Evolutionary conservation across 2,113 vertebrate species (phyloP), one percentile per base, ranked within the genome.

Genomic region (Sinocyclocheilus rhinocerous): DNA sequence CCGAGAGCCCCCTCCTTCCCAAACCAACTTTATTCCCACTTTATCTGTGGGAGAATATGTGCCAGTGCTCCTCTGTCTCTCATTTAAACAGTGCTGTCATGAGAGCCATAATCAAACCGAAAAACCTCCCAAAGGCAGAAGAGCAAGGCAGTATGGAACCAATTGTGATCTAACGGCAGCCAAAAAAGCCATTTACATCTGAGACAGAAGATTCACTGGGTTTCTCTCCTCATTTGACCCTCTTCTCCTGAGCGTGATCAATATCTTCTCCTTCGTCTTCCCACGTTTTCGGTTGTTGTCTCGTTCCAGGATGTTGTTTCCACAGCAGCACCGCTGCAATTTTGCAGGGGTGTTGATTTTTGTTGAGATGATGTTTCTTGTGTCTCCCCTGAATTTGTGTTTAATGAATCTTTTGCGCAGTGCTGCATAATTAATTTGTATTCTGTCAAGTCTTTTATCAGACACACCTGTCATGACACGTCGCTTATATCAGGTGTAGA

Each of bases 161-260:
- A 92, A 91, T 92, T 91, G 87, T 55, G 61, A 91, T 91, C 93
- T 88, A 86, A 92, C 91, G 86, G 91, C 90, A 92, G 87, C 88
- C 89, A 89, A 91, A 89, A 91, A 78, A 76, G 87, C 91, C 88
- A 91, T 93, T 93, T 92, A 81, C 91, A 93, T 92, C 87, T 90
- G 87, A 92, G 89, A 86, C 91, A 45, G 87, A 88, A 83, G 69
- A 61, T 78, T 48, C 77, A 7, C 81, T 22, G 42, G 45, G 83
- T 55, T 59, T 26, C n/a, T 87, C 70, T 85, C 70, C 89, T 87
- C 55, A 77, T 86, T 24, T 89, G 82, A 87, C 88, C 80, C 78
- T 75, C 63, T 78, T 75, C 10, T 24, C 50, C 33, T 39, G 29
- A 63, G 72, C 70, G 36, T 70, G 82, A 81, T 84, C 82, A 50